Evolutionary conservation across 2,888 invertebrate genomes (phyloP).

Genomic region (Leucozona laternaria): DNA sequence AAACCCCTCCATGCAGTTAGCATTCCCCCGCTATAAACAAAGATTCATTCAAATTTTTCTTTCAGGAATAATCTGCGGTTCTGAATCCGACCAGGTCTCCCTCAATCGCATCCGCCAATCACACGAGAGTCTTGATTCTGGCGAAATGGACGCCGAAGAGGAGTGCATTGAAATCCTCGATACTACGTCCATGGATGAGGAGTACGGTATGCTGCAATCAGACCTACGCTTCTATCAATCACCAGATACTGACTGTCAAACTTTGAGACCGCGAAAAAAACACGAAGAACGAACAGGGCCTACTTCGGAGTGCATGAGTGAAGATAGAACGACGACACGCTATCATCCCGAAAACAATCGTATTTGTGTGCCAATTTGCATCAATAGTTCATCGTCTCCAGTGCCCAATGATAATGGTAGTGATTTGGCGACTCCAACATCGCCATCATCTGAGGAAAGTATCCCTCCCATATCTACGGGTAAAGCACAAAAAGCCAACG

Average conservation of each 20-base stretch:
- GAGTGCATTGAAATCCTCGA: constrained; percentile 84
- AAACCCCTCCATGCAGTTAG: neutral
- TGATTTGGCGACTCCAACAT: constrained; percentile 70
- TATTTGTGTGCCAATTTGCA: constrained; percentile 77
- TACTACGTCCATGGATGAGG: constrained; percentile 83
- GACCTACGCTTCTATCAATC: constrained; percentile 82
- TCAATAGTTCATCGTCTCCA: constrained; percentile 68
- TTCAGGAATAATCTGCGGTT: constrained; percentile 85
- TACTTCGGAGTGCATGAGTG: constrained; percentile 74
- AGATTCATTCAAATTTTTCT: neutral
- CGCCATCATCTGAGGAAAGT: constrained; percentile 68
- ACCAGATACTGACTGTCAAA: constrained; percentile 82
- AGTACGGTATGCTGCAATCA: constrained; percentile 82
- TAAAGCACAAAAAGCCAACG: constrained; percentile 76
- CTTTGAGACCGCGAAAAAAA: constrained; percentile 81
- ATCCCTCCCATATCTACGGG: constrained; percentile 39
- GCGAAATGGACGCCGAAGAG: constrained; percentile 86
- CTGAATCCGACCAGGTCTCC: constrained; percentile 84
- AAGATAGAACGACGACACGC: constrained; percentile 64
- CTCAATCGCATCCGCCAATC: constrained; percentile 85
- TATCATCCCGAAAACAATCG: constrained; percentile 76
- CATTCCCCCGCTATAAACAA: neutral
- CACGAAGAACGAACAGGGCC: constrained; percentile 78
- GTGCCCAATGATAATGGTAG: constrained; percentile 68
- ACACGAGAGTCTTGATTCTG: constrained; percentile 90